Evolutionary conservation across 2,888 invertebrate species (phyloP).

Genomic region (Ochropleura leucogaster): DNA sequence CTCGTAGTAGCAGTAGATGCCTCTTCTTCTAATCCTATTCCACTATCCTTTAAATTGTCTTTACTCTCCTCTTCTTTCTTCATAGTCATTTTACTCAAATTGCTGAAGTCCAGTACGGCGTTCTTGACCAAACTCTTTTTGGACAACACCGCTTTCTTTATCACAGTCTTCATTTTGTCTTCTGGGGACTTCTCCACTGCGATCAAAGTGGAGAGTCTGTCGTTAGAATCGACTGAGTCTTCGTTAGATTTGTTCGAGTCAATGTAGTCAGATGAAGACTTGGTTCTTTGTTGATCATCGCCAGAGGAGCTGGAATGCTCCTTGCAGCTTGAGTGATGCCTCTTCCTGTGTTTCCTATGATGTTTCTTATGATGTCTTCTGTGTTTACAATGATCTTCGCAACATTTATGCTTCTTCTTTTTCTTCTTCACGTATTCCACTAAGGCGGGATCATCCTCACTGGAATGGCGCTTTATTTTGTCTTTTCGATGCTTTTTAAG

Average conservation of each 20-base stretch:
- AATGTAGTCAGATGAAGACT: conserved; percentile 83
- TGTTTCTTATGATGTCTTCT: conserved; percentile 94
- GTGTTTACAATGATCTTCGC: conserved; percentile 93
- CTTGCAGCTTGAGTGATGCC: conserved; percentile 91
- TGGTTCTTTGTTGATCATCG: conserved; percentile 86
- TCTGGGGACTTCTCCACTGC: conserved; percentile 84
- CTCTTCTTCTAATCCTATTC: conserved; percentile 83
- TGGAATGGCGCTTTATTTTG: conserved; percentile 88
- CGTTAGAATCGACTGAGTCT: conserved; percentile 85
- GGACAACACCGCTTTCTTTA: conserved; percentile 83
- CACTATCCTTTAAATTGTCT: conserved; percentile 86
- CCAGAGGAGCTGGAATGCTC: conserved; percentile 88
- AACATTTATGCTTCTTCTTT: conserved; percentile 93
- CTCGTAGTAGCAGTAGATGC: conserved; percentile 74
- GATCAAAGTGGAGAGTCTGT: conserved; percentile 80
- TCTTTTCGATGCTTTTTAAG: conserved; percentile 93
- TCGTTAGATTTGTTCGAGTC: conserved; percentile 87
- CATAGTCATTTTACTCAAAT: conserved; percentile 76
- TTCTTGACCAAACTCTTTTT: conserved; percentile 84
- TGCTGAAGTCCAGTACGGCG: conserved; percentile 84
- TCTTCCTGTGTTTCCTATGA: conserved; percentile 94
- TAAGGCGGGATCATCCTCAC: conserved; percentile 83
- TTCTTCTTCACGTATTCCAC: conserved; percentile 91
- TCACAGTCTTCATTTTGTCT: conserved; percentile 85
- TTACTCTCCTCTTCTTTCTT: conserved; percentile 78